Conservation (phyloP, 2,888 invertebrate genomes). For the Cataglyphis cursor region DNA sequence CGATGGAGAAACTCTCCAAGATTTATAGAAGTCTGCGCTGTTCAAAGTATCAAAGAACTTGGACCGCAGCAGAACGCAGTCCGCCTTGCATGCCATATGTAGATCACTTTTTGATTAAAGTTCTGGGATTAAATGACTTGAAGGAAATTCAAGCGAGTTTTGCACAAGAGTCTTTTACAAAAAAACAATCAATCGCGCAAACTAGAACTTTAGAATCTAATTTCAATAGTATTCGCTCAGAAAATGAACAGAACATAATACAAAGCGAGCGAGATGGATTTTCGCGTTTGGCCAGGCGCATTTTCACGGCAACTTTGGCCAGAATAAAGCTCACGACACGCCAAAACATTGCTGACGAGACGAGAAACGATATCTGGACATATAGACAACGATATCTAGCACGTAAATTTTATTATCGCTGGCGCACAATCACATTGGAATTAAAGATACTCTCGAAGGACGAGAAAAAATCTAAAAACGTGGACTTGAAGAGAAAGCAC, state of each 20-base stretch:
- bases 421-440: constrained; percentile 71
- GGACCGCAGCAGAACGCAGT: constrained; percentile 84
- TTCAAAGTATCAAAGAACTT: constrained; percentile 85
- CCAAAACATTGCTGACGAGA: constrained; percentile 10
- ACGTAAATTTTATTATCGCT: constrained; percentile 72
- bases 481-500: constrained; percentile 81
- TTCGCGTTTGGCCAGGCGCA: constrained; percentile 45
- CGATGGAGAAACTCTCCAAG: constrained; percentile 87
- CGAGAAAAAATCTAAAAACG: constrained; percentile 54
- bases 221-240: background rate
- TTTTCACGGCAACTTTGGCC: constrained; percentile 50
- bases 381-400: constrained; percentile 70
- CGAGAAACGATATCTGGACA: constrained; percentile 56
- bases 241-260: background rate
- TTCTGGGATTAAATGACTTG: constrained; percentile 79
- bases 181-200: background rate
- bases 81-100: constrained; percentile 87
- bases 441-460: constrained; percentile 64
- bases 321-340: constrained; percentile 52
- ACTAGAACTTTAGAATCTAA: background rate
- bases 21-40: constrained; percentile 87
- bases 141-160: background rate
- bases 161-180: background rate
- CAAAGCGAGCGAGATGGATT: constrained; percentile 27
- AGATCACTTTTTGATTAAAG: constrained; percentile 86